Percentiles rank a stretch among this genome's conserved stretches.
These are phyloP conservation scores for Sciurus vulgaris DNA, from an alignment of 2,797 vertebrate genomes.

Conservation along the genomic window DNA sequence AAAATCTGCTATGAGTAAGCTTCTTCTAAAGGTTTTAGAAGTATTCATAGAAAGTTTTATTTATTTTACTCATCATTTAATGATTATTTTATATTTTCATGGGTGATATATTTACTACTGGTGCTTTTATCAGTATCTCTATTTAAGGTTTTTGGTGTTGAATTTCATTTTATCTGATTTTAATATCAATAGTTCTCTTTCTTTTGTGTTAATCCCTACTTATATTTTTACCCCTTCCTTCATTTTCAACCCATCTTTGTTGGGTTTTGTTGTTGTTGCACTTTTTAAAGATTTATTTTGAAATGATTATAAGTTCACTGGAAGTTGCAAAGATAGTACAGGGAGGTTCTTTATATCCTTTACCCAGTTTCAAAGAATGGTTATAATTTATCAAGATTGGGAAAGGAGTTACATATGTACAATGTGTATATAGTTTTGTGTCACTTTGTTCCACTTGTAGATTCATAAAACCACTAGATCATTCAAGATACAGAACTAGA, in stretches of 20 bases:
- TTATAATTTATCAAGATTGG: not conserved
- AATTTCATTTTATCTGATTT: not conserved
- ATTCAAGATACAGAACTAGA: not conserved
- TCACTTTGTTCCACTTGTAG: not conserved
- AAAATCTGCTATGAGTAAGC: not conserved
- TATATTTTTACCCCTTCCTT: not conserved
- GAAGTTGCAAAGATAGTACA: not conserved
- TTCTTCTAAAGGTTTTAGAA: constrained; percentile 4
- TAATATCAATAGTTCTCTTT: not conserved
- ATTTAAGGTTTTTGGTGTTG: not conserved
- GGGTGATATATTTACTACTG: not conserved
- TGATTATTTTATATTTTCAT: not conserved
- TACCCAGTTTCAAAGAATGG: not conserved
- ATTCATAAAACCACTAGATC: not conserved
- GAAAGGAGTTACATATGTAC: not conserved
- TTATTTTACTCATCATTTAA: not conserved
- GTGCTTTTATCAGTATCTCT: not conserved
- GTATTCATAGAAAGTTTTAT: not conserved
- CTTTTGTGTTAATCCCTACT: not conserved
- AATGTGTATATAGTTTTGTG: not conserved
- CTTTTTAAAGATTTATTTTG: not conserved
- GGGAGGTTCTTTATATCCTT: not conserved
- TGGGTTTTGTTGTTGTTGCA: not conserved
- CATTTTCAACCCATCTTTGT: not conserved
- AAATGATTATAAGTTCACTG: not conserved